These are phyloP conservation scores for Chascanopsetta lugubris DNA, from an alignment of 2,113 vertebrate genomes.

Conservation along the genomic window DNA sequence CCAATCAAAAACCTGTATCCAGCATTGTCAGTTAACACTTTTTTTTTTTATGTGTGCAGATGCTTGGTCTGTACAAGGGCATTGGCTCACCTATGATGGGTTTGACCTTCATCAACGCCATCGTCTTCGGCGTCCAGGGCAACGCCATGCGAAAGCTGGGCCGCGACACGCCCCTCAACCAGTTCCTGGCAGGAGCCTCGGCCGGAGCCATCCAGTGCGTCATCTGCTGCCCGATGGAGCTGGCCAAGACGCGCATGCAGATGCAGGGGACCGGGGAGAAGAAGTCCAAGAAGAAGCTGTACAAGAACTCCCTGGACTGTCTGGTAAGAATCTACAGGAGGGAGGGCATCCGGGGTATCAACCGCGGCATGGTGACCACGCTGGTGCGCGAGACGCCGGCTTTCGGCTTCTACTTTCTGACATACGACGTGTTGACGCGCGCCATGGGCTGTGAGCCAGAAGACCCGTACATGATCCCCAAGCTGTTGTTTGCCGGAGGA, in stretches of 20 bases:
- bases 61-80: slow-evolving; percentile 93
- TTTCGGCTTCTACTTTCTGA: slow-evolving; percentile 96
- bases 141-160: slow-evolving; percentile 90
- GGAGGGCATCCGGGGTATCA: slow-evolving; percentile 91
- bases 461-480: slow-evolving; percentile 90
- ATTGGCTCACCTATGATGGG: slow-evolving; percentile 99
- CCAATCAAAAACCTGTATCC: too few relatives aligned
- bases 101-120: slow-evolving; percentile 97
- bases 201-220: slow-evolving; percentile 94
- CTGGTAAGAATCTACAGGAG: slow-evolving; percentile 90
- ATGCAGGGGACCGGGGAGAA: slow-evolving; percentile 92
- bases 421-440: slow-evolving; percentile 90
- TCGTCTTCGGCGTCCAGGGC: slow-evolving; percentile 97
- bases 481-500: slow-evolving; percentile 92
- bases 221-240: slow-evolving; percentile 97
- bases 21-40: too few relatives aligned
- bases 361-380: slow-evolving; percentile 93
- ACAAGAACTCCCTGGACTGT: slow-evolving; percentile 96
- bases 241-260: slow-evolving; percentile 98
- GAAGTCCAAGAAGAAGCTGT: slow-evolving; percentile 86
- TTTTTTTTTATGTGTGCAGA: slow-evolving; percentile 73
- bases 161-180: slow-evolving; percentile 90
- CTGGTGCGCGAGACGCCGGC: slow-evolving; percentile 93
- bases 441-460: slow-evolving; percentile 90
- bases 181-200: slow-evolving; percentile 93